A percentile compares a stretch with the other conserved stretches of the same genome.
Evolutionary conservation across 2,888 invertebrate species (phyloP).

Genomic region (Apoda limacodes): DNA sequence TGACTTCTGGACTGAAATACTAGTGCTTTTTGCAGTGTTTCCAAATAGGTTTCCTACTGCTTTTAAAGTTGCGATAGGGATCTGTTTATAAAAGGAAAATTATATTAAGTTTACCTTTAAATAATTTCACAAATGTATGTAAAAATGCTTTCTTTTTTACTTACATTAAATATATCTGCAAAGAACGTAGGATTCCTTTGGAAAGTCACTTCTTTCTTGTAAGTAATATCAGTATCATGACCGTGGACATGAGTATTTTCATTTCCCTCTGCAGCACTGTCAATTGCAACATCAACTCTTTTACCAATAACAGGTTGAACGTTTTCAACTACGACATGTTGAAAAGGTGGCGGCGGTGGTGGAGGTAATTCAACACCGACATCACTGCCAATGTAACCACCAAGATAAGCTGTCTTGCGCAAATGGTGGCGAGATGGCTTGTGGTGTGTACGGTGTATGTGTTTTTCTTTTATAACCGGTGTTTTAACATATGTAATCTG

Average conservation of each 20-base stretch:
- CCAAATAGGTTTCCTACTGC: constrained; percentile 73
- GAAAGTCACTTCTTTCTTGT: constrained; percentile 35
- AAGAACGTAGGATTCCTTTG: constrained; percentile 60
- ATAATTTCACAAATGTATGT: background rate
- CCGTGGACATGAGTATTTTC: constrained; percentile 25
- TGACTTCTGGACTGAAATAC: constrained; percentile 51
- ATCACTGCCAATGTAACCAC: constrained; percentile 39
- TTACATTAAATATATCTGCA: constrained; percentile 74
- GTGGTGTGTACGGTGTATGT: constrained; percentile 33
- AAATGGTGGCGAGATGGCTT: constrained; percentile 43
- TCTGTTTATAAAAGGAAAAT: constrained; percentile 54
- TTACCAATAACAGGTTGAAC: constrained; percentile 35
- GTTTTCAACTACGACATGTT: constrained; percentile 16
- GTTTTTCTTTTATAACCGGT: constrained; percentile 37
- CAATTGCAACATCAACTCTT: constrained; percentile 39
- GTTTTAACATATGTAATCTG: constrained; percentile 35
- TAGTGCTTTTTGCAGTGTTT: constrained; percentile 56
- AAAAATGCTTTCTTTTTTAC: constrained; percentile 30
- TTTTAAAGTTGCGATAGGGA: constrained; percentile 73
- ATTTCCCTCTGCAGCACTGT: constrained; percentile 24
- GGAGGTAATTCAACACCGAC: constrained; percentile 24
- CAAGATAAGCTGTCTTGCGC: constrained; percentile 39
- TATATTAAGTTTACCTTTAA: too few relatives aligned
- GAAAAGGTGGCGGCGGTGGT: constrained; percentile 9
- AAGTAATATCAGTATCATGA: constrained; percentile 26